Conservation (phyloP, 2,797 vertebrate genomes). For the Lacerta agilis region DNA sequence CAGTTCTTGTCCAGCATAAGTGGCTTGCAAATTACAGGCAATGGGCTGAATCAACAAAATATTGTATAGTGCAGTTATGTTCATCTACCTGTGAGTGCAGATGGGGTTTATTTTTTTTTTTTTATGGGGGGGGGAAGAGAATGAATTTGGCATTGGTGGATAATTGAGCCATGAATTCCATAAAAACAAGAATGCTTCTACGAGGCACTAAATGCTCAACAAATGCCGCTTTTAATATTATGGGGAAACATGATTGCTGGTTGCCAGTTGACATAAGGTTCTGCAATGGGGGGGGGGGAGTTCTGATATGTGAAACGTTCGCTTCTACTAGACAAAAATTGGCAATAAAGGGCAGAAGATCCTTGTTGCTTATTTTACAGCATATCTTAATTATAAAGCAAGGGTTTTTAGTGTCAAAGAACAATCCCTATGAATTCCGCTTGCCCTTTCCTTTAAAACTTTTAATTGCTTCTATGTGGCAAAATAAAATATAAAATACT, state of each 20-base stretch:
- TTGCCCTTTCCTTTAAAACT: not conserved
- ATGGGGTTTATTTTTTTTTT: not conserved
- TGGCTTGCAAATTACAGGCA: not conserved
- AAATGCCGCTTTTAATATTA: constrained; percentile 6
- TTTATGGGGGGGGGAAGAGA: not conserved
- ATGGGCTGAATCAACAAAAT: constrained; percentile 3
- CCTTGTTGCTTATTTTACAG: constrained; percentile 3
- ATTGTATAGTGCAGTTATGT: not conserved
- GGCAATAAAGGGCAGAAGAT: not conserved
- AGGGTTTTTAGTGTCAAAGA: not conserved
- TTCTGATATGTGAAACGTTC: not conserved
- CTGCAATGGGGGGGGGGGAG: not conserved
- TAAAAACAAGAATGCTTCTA: constrained; percentile 20
- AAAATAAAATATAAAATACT: not conserved
- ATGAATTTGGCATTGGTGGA: not conserved
- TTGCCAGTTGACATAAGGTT: not conserved
- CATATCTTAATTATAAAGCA: not conserved
- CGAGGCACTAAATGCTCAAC: constrained; percentile 16
- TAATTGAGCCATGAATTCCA: not conserved
- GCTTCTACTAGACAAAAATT: not conserved
- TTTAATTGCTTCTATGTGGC: not conserved
- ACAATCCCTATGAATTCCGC: not conserved
- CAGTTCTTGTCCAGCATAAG: not conserved
- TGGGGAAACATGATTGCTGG: not conserved
- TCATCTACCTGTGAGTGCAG: not conserved